phyloP scores from a whole-genome alignment of 2,797 vertebrate species.

The Enteromius viviparus region DNA sequence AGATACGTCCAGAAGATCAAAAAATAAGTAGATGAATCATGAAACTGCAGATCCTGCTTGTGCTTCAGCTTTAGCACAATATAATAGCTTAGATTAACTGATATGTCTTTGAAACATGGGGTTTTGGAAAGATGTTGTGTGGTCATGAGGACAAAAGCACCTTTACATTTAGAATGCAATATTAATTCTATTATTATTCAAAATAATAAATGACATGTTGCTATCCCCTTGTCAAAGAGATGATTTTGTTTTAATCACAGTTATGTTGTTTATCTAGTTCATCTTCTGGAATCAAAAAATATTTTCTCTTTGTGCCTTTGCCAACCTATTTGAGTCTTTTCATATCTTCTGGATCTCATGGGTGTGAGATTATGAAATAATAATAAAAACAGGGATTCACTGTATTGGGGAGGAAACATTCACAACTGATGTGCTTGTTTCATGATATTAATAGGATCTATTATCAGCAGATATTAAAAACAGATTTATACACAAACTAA shows the following conservation, averaged over 20 bases:
- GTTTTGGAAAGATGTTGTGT: neutral
- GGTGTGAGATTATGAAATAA: slow-evolving; percentile 23
- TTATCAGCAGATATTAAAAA: slow-evolving; percentile 5
- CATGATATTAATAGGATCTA: neutral
- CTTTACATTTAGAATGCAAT: neutral
- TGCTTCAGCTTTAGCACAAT: neutral
- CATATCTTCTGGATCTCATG: neutral
- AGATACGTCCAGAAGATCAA: slow-evolving; percentile 12
- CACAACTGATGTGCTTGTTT: slow-evolving; percentile 6
- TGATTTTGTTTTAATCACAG: neutral
- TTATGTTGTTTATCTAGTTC: slow-evolving; percentile 12
- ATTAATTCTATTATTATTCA: neutral
- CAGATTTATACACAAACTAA: neutral
- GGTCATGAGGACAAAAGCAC: neutral
- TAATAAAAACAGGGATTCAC: slow-evolving; percentile 19
- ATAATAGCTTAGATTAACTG: neutral
- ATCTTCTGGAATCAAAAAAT: slow-evolving; percentile 12
- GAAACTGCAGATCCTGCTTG: slow-evolving; percentile 1
- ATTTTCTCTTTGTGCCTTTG: slow-evolving; percentile 1
- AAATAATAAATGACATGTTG: slow-evolving; percentile 9
- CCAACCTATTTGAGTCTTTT: slow-evolving; percentile 9
- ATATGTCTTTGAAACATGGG: neutral
- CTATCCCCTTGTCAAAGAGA: neutral
- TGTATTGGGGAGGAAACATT: neutral
- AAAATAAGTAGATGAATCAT: slow-evolving; percentile 29